phyloP scores from a whole-genome alignment of 23 tunicate species.

The Botrylloides violaceus region DNA sequence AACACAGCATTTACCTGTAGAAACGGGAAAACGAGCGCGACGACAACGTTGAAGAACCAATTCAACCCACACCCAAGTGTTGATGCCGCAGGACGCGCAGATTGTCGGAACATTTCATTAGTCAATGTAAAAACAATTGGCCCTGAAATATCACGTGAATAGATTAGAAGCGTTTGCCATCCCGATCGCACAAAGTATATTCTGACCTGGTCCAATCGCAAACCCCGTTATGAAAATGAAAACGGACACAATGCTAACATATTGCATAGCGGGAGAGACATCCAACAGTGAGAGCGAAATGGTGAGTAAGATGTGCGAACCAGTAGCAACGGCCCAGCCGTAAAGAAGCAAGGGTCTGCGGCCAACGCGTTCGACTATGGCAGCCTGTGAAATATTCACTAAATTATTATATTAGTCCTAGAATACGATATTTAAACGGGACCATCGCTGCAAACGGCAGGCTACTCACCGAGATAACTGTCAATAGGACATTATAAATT shows the following conservation, averaged over 20 bases:
- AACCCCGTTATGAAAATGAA: constrained; percentile 88
- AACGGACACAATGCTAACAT: constrained; percentile 67
- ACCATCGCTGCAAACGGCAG: neutral
- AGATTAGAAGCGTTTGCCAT: no score
- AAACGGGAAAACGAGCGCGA: constrained; percentile 76
- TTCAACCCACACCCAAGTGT: constrained; percentile 63
- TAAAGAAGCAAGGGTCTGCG: constrained; percentile 55
- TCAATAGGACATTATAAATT: constrained; percentile 79
- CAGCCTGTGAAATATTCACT: constrained; percentile 28
- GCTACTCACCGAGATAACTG: constrained; percentile 64
- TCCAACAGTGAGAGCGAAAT: constrained; percentile 46
- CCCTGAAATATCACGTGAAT: constrained; percentile 52
- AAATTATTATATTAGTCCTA: no score
- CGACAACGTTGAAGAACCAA: constrained; percentile 62
- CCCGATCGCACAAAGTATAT: no score
- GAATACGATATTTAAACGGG: neutral
- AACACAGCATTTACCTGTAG: constrained; percentile 77
- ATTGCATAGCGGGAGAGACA: constrained; percentile 44
- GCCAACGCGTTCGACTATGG: constrained; percentile 71
- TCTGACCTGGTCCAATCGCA: constrained; percentile 99
- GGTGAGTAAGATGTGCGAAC: constrained; percentile 67
- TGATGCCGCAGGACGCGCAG: constrained; percentile 69
- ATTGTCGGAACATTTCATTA: constrained; percentile 81
- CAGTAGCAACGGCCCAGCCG: constrained; percentile 63
- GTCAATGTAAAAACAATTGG: constrained; percentile 88